Conservation (phyloP, 2,113 vertebrate species). For the Chionis minor region DNA sequence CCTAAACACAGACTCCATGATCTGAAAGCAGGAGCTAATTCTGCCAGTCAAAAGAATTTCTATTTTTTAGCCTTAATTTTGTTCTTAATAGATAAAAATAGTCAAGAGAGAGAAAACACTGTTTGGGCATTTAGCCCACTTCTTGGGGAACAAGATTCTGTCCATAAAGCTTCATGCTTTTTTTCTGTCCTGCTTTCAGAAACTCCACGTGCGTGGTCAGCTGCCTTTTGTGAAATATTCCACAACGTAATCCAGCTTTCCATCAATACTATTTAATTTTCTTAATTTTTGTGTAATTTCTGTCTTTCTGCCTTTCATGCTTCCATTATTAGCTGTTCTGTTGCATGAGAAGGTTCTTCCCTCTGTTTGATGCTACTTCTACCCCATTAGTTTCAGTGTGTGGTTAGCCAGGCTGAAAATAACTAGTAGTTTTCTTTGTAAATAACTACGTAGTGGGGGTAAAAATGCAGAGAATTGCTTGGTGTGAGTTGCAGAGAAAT, state of each 20-base stretch:
- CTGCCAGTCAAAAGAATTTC: neutral
- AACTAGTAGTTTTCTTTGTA: neutral
- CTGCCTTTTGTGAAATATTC: neutral
- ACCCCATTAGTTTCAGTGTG: neutral
- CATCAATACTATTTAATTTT: neutral
- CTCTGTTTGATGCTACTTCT: neutral
- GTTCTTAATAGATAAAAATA: neutral
- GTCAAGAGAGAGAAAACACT: neutral
- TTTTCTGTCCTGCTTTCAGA: neutral
- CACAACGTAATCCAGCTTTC: neutral
- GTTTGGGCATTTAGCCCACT: neutral
- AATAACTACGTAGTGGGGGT: neutral
- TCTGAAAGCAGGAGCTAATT: neutral
- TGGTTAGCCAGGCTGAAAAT: neutral
- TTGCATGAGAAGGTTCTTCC: neutral
- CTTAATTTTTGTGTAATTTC: neutral
- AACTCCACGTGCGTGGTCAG: accelerated
- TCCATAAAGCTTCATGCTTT: neutral
- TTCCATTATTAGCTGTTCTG: neutral
- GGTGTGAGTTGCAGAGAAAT: neutral
- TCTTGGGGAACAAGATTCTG: neutral
- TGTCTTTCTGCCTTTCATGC: neutral
- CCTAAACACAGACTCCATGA: neutral
- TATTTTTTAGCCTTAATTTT: neutral
- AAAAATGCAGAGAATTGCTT: neutral